Evolutionary conservation across 2,888 invertebrate species (phyloP).

Genomic region (Craniophora ligustri): DNA sequence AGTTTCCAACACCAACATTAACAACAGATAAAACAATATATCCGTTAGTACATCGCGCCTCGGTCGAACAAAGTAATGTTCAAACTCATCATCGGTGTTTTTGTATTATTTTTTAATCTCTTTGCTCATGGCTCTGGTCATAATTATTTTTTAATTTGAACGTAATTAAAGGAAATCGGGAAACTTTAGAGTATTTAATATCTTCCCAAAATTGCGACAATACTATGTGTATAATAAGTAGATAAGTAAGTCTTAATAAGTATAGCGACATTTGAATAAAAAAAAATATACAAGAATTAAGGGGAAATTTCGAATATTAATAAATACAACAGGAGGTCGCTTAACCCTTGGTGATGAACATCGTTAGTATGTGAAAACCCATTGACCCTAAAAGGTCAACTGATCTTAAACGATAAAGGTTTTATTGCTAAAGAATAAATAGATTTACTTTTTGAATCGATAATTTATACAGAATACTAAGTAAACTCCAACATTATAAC

Average conservation of each 20-base stretch:
- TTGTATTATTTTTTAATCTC: no score
- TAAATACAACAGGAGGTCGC: neutral
- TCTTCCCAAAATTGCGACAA: neutral
- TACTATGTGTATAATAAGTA: neutral
- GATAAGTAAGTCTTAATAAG: no score
- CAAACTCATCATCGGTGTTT: conserved; percentile 50
- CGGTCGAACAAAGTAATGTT: conserved; percentile 43
- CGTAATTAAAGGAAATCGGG: neutral
- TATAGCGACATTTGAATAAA: no score
- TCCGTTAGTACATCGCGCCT: neutral
- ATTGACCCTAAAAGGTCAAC: conserved; percentile 28
- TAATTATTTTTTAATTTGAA: conserved; percentile 23
- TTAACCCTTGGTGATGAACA: conserved; percentile 19
- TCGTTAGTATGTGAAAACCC: conserved; percentile 11
- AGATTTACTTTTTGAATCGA: conserved; percentile 10
- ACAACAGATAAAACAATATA: conserved; percentile 16
- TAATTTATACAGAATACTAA: conserved; percentile 26
- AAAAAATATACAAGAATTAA: conserved; percentile 5
- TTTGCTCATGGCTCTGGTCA: no score
- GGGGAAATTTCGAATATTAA: conserved; percentile 7
- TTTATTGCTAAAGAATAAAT: conserved; percentile 32
- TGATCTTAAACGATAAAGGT: conserved; percentile 13
- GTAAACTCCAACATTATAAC: conserved; percentile 9
- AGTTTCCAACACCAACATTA: neutral
- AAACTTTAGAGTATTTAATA: neutral